Evolutionary conservation across 2,797 vertebrate genomes (phyloP), one percentile per base, ranked within the genome.

Genomic region (Melanotaenia maccullochi): DNA sequence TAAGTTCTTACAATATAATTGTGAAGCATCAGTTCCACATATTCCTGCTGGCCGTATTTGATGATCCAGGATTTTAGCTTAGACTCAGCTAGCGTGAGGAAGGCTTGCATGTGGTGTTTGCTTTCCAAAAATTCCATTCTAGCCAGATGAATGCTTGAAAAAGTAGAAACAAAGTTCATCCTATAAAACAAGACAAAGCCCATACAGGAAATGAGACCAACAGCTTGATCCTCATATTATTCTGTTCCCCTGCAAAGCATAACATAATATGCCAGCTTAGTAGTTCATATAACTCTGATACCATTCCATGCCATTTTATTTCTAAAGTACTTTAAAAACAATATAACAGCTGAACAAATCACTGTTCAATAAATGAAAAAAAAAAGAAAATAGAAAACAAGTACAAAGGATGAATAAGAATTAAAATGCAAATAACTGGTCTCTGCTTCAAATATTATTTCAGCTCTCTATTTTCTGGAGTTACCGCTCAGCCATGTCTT

Each of bases 51-150:
- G 82, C 97, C 96, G 0, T 98, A 98, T 92, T 98, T 98, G 84
- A 98, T 96, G 89, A 98, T 97, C 97, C 97, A 98, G 0, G 96
- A 97, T 85, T 97, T 98, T 71, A 98, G 95, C 81, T 97, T 97
- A 32, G 96, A 96, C 90, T 98, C 97, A 2, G 97, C 96, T 32
- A 97, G 91, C 49, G 94, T 94, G 88, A 98, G 92, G 71, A 98
- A 96, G 68, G 95, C 97, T 75, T 98, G 95, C 79, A 97, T 94
- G 75, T 96, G 95, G 77, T 98, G 96, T 90, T 97, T 96, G 89
- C 95, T 94, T 89, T 98, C 96, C 89, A 97, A 86, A 92, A 96
- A 98, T 82, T 97, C 96, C 95, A 98, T 96, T 91, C 96, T 96
- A 83, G 96, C 94, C 90, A 98, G 82, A 90, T 98, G 97, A 78